Evolutionary conservation across 1,140 invertebrate species (phyloP).

Genomic region (Caenorhabditis remanei): DNA sequence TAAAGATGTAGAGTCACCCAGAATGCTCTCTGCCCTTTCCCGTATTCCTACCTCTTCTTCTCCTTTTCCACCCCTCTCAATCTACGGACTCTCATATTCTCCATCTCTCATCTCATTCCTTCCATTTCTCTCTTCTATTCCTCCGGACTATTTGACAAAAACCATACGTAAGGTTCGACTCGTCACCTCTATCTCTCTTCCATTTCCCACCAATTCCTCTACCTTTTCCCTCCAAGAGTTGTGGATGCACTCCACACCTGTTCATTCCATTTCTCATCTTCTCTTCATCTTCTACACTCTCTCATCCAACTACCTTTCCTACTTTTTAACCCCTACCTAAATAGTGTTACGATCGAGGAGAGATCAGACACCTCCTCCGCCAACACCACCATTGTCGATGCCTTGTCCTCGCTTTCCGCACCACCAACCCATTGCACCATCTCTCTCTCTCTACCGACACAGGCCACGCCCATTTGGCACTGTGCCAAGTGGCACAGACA

Average conservation of each 20-base stretch:
- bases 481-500: neutral
- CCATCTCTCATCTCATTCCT: too few species aligned
- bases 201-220: constrained; percentile 1
- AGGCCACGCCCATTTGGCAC: constrained; percentile 36
- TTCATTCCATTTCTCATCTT: neutral
- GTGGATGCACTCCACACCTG: constrained; percentile 41
- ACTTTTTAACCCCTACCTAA: neutral
- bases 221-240: neutral
- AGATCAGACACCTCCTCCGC: neutral
- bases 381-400: constrained; percentile 7
- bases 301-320: neutral
- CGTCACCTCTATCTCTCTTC: constrained; percentile 26
- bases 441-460: neutral
- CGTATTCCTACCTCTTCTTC: too few species aligned
- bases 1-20: too few species aligned
- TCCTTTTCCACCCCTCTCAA: too few species aligned
- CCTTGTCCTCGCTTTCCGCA: constrained; percentile 12
- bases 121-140: neutral
- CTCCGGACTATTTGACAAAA: neutral
- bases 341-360: constrained; percentile 12
- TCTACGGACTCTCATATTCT: neutral
- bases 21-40: too few species aligned
- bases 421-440: constrained; percentile 27
- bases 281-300: constrained; percentile 7
- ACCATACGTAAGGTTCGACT: neutral